A percentile compares a stretch with the other conserved stretches of the same genome.
phyloP scores from a whole-genome alignment of 2,113 vertebrate species.

The Chelonoidis abingdonii region DNA sequence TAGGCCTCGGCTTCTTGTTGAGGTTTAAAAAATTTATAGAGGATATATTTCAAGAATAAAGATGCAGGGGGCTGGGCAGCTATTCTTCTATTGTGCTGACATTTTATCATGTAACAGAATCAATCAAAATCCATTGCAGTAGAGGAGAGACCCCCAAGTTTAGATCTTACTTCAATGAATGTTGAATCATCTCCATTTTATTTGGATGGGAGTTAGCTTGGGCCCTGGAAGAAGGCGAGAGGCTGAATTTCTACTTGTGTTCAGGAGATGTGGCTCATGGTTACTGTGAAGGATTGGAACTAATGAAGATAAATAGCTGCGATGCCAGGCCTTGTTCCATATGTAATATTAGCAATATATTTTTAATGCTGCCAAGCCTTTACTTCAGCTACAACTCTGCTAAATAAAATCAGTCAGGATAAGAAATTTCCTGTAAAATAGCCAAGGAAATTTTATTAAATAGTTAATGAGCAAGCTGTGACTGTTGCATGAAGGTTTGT shows the following conservation, averaged over 20 bases:
- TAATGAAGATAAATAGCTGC: background rate
- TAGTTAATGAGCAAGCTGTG: background rate
- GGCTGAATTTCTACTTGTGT: background rate
- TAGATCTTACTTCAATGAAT: background rate
- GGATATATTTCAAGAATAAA: background rate
- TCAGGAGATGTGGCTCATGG: background rate
- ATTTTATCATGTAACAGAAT: background rate
- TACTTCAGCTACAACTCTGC: background rate
- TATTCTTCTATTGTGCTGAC: background rate
- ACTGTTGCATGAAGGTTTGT: background rate
- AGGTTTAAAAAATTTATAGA: background rate
- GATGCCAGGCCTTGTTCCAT: background rate
- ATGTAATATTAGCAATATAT: background rate
- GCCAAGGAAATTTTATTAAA: background rate
- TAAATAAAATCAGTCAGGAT: background rate
- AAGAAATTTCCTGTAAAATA: background rate
- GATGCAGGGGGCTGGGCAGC: background rate
- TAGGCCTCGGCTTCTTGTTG: background rate
- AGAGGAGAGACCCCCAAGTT: background rate
- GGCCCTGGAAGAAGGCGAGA: background rate
- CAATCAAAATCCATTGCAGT: background rate
- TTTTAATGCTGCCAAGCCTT: background rate
- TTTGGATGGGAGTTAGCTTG: accelerated
- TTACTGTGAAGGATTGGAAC: background rate
- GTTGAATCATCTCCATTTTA: background rate